A percentile compares a stretch with the other conserved stretches of the same genome.
Evolutionary conservation across 2,888 invertebrate species (phyloP).

Genomic region (Heliconius sara): DNA sequence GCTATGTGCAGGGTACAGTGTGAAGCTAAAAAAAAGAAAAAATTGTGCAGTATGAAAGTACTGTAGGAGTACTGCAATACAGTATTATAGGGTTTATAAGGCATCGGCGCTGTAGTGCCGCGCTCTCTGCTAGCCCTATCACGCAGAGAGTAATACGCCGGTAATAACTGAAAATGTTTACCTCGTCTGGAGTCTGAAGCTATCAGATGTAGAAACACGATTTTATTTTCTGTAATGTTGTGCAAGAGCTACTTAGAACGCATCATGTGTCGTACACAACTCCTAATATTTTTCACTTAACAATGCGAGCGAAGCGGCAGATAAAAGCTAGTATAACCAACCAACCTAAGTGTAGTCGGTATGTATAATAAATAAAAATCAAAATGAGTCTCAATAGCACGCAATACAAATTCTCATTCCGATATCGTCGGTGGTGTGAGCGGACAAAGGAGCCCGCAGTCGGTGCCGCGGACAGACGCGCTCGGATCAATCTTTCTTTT

Average conservation of each 20-base stretch:
- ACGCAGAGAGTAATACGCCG: background rate
- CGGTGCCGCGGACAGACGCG: slow-evolving; percentile 16
- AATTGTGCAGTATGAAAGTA: background rate
- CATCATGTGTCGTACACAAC: too few species aligned
- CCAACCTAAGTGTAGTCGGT: background rate
- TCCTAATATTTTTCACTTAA: too few species aligned
- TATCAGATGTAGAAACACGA: background rate
- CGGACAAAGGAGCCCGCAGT: slow-evolving; percentile 13
- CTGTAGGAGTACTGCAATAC: background rate
- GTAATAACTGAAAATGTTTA: slow-evolving; percentile 13
- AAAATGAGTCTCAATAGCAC: background rate
- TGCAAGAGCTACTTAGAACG: too few species aligned
- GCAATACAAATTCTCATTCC: slow-evolving; percentile 16
- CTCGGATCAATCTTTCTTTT: slow-evolving; percentile 25
- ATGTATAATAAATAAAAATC: background rate
- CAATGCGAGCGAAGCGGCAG: too few species aligned
- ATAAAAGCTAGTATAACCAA: background rate
- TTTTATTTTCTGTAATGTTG: background rate
- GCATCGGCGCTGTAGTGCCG: background rate
- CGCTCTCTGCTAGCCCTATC: slow-evolving; percentile 18
- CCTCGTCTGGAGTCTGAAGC: background rate
- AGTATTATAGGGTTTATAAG: background rate
- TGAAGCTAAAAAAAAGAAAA: background rate
- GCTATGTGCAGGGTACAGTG: background rate
- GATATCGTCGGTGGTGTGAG: slow-evolving; percentile 17